Base-by-base conservation (phyloP, 2,797 vertebrate genomes). In the Denticeps clupeoides region DNA sequence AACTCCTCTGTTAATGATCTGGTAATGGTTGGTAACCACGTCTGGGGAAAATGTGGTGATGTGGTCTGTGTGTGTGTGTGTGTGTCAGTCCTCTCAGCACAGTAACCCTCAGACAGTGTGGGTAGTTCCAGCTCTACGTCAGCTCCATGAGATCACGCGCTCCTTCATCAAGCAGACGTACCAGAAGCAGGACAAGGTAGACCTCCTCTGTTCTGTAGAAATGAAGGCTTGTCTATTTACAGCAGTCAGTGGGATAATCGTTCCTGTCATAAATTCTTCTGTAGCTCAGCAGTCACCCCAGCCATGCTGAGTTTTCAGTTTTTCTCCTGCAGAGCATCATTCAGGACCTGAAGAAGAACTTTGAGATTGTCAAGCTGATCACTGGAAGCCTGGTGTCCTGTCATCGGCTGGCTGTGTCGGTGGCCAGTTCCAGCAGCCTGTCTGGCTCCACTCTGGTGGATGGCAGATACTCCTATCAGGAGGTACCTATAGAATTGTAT, bases 121-220 rank as follows among this genome's bases (percentile, higher is more conserved):
- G 94, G 95, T 98, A 41, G 95, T 99, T 35, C 95, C 95, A 56
- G 94, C 94, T 5, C 77, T 99, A 43, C 89, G 93, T 53, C 95
- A 99, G 69, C 90, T 99, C 56, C 91, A 98, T 10, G 94, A 99
- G 77, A 99, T 99, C 72, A 98, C 94, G 0, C 91, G 94, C 1
- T 98, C 94, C 0, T 97, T 99, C 71, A 95, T 97, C 77, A 98
- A 99, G 65, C 94, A 99, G 70, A 97, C 93, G 15, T 98, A 97
- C 68, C 95, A 99, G 78, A 99, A 99, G 50, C 95, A 99, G 73
- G 95, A 99, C 77, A 99, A 99, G 90, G 95, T 99, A 77, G n/a
- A n/a, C n/a, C n/a, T n/a, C n/a, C n/a, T n/a, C n/a, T 33, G 2
- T 2, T n/a, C 11, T 13, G 5, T 15, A 26, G 4, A n/a, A 26